These are phyloP conservation scores for Cerceris rybyensis DNA, from an alignment of 2,888 invertebrate genomes.

Conservation along the genomic window DNA sequence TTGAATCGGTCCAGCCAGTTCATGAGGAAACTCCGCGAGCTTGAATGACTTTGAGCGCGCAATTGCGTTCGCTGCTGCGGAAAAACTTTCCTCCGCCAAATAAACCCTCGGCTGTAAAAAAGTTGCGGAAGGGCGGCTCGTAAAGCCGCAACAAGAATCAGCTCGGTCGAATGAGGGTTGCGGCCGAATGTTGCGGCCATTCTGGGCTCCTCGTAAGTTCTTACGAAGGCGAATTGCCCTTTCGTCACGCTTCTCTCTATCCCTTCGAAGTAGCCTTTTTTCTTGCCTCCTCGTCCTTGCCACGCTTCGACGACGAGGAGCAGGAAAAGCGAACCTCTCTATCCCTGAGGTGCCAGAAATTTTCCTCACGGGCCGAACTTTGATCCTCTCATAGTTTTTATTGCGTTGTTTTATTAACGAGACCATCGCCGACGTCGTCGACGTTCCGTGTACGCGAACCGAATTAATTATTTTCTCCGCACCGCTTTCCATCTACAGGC, in stretches of 20 bases:
- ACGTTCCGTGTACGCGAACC: constrained; percentile 15
- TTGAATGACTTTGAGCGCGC: constrained; percentile 32
- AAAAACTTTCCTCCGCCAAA: constrained; percentile 46
- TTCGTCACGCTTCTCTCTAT: constrained; percentile 38
- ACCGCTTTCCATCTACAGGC: neutral
- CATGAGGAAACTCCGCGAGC: constrained; percentile 16
- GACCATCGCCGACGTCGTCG: neutral
- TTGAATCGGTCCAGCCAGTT: constrained; percentile 13
- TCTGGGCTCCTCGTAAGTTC: constrained; percentile 36
- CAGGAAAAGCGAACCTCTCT: constrained; percentile 2
- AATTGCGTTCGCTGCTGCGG: constrained; percentile 39
- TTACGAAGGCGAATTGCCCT: constrained; percentile 34
- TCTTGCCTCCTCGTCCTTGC: constrained; percentile 3
- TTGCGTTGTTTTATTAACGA: constrained; percentile 46
- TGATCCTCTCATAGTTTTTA: constrained; percentile 24
- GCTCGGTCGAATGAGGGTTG: constrained; percentile 39
- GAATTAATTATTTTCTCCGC: constrained; percentile 44
- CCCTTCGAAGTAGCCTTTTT: constrained; percentile 16
- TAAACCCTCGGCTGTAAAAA: constrained; percentile 42
- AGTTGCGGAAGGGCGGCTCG: constrained; percentile 35
- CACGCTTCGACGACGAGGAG: constrained; percentile 7
- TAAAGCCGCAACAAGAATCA: constrained; percentile 55
- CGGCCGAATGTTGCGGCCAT: constrained; percentile 49
- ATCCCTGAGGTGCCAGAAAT: constrained; percentile 16
- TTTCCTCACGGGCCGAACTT: constrained; percentile 41